Evolutionary conservation across 2,888 invertebrate genomes (phyloP), one percentile per base, ranked within the genome.

Genomic region (Philereme vetulata): DNA sequence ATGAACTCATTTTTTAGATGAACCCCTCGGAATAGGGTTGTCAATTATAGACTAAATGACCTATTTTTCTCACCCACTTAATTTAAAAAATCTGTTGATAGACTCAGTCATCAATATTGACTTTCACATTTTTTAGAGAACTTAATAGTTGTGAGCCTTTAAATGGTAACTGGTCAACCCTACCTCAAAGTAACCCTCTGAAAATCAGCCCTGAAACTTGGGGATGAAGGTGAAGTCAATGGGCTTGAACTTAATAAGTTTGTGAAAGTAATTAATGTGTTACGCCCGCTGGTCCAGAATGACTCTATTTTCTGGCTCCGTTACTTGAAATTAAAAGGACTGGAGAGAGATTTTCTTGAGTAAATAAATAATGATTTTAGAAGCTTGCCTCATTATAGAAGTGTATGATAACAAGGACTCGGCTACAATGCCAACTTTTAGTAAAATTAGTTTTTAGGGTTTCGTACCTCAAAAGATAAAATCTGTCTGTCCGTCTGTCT

Each of bases 1-100:
- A 71, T 60, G 58, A 53, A 67, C 55, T 68, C 72, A 71, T 75
- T 77, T 75, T 74, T 72, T 52, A 61, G 61, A 64, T 57, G 54
- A 47, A 38, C 49, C 35, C 42, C 42, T 32, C 21, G 11, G 10
- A 10, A 47, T 38, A 52, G 38, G 54, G 57, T 47, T 52, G 56
- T 9, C 38, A 48, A 40, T n/a, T 49, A 36, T 21, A 1, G 21
- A 21, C 21, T 21, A 21, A 21, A 21, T 21, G 21, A 21, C 21
- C 21, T 21, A 21, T 21, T 21, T 21, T 21, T 21, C 1, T 21
- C 21, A 21, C 21, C 21, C 1, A 21, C 21, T 21, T 21, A 21
- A 21, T 21, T 21, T 21, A 21, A 21, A 21, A 21, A 21, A 21
- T 21, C 21, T 21, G 21, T 21, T 21, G 21, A 1, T 21, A 21